A percentile compares a stretch with the other conserved stretches of the same genome.
Evolutionary conservation across 2,888 invertebrate species (phyloP).

Genomic region (Cosmopolites sordidus): DNA sequence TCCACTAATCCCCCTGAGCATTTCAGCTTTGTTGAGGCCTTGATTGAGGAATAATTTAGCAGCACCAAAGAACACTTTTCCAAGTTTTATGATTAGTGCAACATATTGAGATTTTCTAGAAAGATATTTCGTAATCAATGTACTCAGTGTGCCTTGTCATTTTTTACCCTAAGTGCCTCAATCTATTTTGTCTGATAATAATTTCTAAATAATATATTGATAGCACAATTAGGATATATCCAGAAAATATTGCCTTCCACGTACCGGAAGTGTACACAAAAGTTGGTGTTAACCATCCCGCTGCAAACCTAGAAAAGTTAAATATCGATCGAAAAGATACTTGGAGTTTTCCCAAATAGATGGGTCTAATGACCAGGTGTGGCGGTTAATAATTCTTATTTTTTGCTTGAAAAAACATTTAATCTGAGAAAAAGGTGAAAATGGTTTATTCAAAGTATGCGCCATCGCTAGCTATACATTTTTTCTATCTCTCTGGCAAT

Average conservation of each 20-base stretch:
- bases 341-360: too few relatives aligned
- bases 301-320: slow-evolving; percentile 13
- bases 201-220: background rate
- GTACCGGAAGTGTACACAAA: slow-evolving; percentile 6
- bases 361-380: too few relatives aligned
- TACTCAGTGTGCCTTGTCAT: too few relatives aligned
- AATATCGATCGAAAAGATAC: too few relatives aligned
- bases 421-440: too few relatives aligned
- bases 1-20: slow-evolving; percentile 3
- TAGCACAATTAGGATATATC: slow-evolving; percentile 2
- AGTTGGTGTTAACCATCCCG: slow-evolving; percentile 15
- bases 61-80: slow-evolving; percentile 4
- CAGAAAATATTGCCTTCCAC: slow-evolving; percentile 8
- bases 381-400: too few relatives aligned
- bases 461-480: too few relatives aligned
- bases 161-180: slow-evolving; percentile 1
- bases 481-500: too few relatives aligned
- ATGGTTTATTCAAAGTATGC: too few relatives aligned
- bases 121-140: too few relatives aligned
- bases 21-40: background rate
- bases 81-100: slow-evolving; percentile 3
- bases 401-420: too few relatives aligned
- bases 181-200: background rate
- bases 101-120: background rate
- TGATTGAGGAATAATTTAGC: slow-evolving; percentile 10